Evolutionary conservation across 2,888 invertebrate genomes (phyloP), one percentile per base, ranked within the genome.

Genomic region (Parelbella ahira): DNA sequence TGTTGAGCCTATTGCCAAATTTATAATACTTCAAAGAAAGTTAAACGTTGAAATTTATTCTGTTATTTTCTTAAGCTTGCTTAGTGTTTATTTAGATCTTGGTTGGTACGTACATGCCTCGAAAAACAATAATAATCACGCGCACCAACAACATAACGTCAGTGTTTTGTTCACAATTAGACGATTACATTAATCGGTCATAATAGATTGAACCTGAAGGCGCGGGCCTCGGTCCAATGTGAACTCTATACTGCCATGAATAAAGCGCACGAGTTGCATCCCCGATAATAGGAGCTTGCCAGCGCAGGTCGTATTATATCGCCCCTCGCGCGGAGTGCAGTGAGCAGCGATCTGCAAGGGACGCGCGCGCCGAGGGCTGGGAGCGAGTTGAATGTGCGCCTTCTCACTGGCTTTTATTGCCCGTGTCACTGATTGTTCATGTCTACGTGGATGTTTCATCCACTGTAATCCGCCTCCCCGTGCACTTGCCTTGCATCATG

Each of bases 361-460:
- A n/a, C n/a, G 12, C 10, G 38, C n/a, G 9, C 7, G 3, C 20
- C 15, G 9, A 37, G 37, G 25, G 24, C 25, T 11, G 34, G 13
- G 12, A 10, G 12, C 19, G 11, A 10, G 15, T 18, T 11, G 24
- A 36, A 18, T n/a, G n/a, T 18, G 25, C 25, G 24, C 7, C 20
- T 30, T 30, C 30, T 32, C 32, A 13, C 9, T 15, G 4, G 30
- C 30, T 21, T 33, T 32, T 21, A 33, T 33, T 33, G 27, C 20
- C 23, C 29, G 32, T 18, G 18, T 39, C 29, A 29, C 25, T 4
- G 30, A 39, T 36, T 39, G 38, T 45, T 34, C 20, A 2, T 21
- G 12, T 21, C 18, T 15, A 11, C 7, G 11, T 24, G 33, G 34
- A 34, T 39, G 21, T 4, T 33, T 29, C 29, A 6, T n/a, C 21